phyloP scores from a whole-genome alignment of 2,888 invertebrate genomes.

The Stenchaetothrips biformis region DNA sequence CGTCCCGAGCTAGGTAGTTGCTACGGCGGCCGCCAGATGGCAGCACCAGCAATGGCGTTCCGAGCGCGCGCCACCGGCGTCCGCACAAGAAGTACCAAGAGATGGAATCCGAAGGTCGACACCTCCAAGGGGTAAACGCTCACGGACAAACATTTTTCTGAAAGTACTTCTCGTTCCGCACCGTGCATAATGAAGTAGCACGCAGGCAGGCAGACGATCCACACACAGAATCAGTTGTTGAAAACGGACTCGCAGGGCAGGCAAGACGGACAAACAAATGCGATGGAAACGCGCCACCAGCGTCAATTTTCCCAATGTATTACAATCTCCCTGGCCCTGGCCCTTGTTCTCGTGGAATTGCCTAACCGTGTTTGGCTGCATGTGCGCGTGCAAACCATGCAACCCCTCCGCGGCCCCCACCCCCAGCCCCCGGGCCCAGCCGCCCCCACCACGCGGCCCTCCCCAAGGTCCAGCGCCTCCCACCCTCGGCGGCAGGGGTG shows the following conservation, averaged over 20 bases:
- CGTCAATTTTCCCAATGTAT: background rate
- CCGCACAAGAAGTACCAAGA: too few relatives aligned
- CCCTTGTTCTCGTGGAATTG: background rate
- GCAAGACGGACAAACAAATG: too few relatives aligned
- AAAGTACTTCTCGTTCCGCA: background rate
- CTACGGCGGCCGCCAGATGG: background rate
- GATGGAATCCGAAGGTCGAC: too few relatives aligned
- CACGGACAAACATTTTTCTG: background rate
- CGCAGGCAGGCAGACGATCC: background rate
- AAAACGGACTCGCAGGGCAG: too few relatives aligned
- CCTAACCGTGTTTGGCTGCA: slow-evolving; percentile 3
- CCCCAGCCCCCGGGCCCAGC: background rate
- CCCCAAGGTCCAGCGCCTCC: too few relatives aligned
- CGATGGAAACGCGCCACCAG: background rate
- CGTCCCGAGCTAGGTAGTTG: background rate
- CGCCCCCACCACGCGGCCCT: background rate
- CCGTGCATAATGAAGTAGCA: background rate
- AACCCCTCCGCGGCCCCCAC: background rate
- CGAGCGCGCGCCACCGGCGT: background rate
- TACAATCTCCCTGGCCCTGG: background rate
- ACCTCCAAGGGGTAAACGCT: too few relatives aligned
- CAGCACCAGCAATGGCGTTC: background rate
- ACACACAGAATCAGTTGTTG: too few relatives aligned
- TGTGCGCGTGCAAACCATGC: background rate
- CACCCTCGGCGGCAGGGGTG: background rate